Evolutionary conservation across 2,797 vertebrate species (phyloP), one percentile per base, ranked within the genome.

Genomic region (Pempheris klunzingeri): DNA sequence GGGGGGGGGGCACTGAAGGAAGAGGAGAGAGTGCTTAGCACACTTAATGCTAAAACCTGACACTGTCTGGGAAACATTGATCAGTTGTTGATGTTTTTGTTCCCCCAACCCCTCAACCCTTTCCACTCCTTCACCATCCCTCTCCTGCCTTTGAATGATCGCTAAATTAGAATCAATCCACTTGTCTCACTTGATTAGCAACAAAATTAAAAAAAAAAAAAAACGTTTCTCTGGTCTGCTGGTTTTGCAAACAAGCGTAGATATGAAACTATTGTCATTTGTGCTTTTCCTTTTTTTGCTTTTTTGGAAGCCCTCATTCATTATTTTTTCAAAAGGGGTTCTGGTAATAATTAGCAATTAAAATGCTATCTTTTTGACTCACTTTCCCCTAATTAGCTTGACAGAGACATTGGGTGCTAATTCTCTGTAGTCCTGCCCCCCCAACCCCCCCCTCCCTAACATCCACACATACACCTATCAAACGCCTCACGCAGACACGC

Each of bases 281-380:
- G 41, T 75, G 65, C 59, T 63, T 86, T 71, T 44, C 60, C 4
- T 22, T 71, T 70, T 71, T 60, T 60, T 60, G 18, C 7, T 67
- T 66, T 67, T 83, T 84, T 18, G 60, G 61, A 77, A 69, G 76
- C 71, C 2, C 69, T 50, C 39, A 87, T 90, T 85, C 30, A 81
- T 92, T 89, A 84, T 92, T 90, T 86, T 91, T 90, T 88, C 85
- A 90, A 90, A 93, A 88, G 90, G 70, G 69, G 50, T 53, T 71
- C 68, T 80, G 69, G 71, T 91, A 90, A 89, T 93, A 93, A 95
- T 95, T 93, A 94, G 93, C 92, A 95, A 95, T 95, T 95, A 92
- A 94, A 95, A 94, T 93, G 72, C 58, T 50, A 61, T 85, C 65
- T 88, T 92, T 92, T 91, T 92, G 83, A 83, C 77, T 89, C 77